Evolutionary conservation across 2,797 vertebrate genomes (phyloP).

Genomic region (Amblyraja radiata): DNA sequence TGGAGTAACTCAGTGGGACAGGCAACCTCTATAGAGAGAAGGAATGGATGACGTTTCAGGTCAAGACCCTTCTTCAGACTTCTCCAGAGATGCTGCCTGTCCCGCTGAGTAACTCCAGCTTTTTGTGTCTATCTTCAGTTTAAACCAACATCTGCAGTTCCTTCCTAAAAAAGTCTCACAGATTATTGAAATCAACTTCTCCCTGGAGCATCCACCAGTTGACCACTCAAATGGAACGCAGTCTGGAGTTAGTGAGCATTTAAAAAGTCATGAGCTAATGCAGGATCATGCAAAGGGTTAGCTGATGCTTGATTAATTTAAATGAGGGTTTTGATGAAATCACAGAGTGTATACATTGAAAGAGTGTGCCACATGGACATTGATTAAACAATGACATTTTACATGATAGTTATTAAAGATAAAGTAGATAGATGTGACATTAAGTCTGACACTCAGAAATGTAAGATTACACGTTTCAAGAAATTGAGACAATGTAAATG

Average conservation of each 20-base stretch:
- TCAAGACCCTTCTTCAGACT: too few relatives aligned
- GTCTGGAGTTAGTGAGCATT: not conserved
- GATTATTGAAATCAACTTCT: too few relatives aligned
- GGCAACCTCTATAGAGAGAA: too few relatives aligned
- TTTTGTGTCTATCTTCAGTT: too few relatives aligned
- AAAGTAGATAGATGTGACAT: not conserved
- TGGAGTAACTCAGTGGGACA: too few relatives aligned
- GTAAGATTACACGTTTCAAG: not conserved
- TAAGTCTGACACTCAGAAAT: not conserved
- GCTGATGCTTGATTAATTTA: not conserved
- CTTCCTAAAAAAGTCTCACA: too few relatives aligned
- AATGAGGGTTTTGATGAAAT: conserved; percentile 16
- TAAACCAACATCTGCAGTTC: too few relatives aligned
- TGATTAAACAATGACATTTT: conserved; percentile 16
- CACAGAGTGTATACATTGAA: not conserved
- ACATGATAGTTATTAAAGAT: not conserved
- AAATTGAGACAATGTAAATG: not conserved
- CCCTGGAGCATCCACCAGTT: not conserved
- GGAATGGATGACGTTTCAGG: too few relatives aligned
- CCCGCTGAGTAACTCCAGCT: too few relatives aligned
- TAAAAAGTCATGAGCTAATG: not conserved
- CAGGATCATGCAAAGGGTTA: not conserved
- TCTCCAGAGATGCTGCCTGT: too few relatives aligned
- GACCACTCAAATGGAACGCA: not conserved
- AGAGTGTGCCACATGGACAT: not conserved